phyloP scores from a whole-genome alignment of 2,888 invertebrate species.

The Acrocyrtus sp. region DNA sequence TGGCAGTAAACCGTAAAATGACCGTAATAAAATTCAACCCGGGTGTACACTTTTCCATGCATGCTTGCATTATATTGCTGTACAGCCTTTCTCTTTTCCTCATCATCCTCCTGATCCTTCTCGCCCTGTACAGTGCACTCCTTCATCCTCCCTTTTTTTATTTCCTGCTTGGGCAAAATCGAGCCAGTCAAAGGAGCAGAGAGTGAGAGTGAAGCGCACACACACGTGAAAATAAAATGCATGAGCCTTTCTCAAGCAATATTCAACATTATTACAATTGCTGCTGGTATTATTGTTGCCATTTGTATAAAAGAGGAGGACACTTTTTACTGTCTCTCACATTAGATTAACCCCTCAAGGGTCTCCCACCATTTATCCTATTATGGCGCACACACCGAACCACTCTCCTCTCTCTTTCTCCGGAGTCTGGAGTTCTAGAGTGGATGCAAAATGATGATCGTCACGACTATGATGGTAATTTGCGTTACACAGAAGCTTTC shows the following conservation, averaged over 20 bases:
- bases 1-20: conserved; percentile 42
- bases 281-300: conserved; percentile 1
- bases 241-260: background rate
- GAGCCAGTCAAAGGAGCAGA: no score
- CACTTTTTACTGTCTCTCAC: conserved; percentile 2
- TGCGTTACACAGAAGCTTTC: background rate
- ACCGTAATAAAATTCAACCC: conserved; percentile 32
- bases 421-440: no score
- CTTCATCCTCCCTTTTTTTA: background rate
- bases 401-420: no score
- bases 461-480: background rate
- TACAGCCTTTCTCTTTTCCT: conserved; percentile 3
- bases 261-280: conserved; percentile 1
- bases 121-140: background rate
- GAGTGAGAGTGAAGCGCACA: no score
- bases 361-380: background rate
- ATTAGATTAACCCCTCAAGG: conserved; percentile 17
- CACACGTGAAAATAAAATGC: conserved; percentile 15
- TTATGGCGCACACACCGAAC: no score
- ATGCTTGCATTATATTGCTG: background rate
- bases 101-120: background rate
- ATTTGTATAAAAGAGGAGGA: conserved; percentile 2
- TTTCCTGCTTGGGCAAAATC: no score
- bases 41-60: conserved; percentile 19
- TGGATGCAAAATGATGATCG: background rate